phyloP scores from a whole-genome alignment of 2,113 vertebrate species.

The Fulmarus glacialis region DNA sequence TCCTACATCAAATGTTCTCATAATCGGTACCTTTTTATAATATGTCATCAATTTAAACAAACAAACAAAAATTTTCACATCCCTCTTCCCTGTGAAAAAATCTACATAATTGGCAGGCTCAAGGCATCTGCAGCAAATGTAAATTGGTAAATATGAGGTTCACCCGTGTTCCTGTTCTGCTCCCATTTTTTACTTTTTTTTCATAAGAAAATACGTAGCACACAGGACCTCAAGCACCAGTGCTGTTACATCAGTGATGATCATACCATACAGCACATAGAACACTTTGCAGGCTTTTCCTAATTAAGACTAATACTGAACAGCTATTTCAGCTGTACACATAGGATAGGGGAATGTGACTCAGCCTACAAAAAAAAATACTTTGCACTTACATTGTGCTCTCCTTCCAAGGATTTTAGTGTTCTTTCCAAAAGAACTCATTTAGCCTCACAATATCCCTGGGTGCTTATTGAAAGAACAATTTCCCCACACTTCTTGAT shows the following conservation, averaged over 20 bases:
- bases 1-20: not conserved
- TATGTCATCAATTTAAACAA: not conserved
- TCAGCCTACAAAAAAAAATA: not conserved
- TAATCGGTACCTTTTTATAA: not conserved
- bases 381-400: not conserved
- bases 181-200: not conserved
- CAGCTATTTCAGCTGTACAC: slow-evolving; percentile 10
- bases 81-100: not conserved
- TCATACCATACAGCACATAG: not conserved
- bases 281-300: not conserved
- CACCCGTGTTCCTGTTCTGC: not conserved
- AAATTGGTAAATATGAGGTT: not conserved
- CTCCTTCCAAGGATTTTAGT: not conserved
- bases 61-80: not conserved
- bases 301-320: not conserved
- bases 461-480: not conserved
- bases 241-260: not conserved
- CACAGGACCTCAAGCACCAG: not conserved
- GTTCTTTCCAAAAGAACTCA: not conserved
- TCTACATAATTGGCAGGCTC: not conserved
- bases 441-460: not conserved
- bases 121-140: not conserved
- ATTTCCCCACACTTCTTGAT: not conserved
- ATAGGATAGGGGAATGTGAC: not conserved
- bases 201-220: not conserved